Evolutionary conservation across 2,113 vertebrate genomes (phyloP), one percentile per base, ranked within the genome.

Genomic region (Ophthalmolycus amberensis): DNA sequence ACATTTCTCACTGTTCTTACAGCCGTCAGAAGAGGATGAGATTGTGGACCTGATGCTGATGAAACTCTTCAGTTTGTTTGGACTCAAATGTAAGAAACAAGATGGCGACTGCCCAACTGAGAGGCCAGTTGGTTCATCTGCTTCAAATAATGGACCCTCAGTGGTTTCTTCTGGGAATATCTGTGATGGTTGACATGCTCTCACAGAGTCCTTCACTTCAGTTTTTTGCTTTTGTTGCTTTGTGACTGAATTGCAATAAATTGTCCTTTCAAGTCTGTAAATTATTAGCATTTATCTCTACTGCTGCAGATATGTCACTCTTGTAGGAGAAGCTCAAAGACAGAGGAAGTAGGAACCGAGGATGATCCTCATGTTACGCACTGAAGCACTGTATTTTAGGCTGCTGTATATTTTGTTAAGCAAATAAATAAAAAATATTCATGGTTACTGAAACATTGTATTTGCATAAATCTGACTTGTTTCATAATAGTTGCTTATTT

Each of bases 1-100:
- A 38, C 2, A 54, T 64, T 42, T 20, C 9, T 79, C 60, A 50
- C 37, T 87, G n/a, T 90, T 94, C 32, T 73, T 73, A 5, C 84
- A 99, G 97, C 93, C 96, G n/a, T 97, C 96, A 0, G 97, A 99
- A 79, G 98, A 99, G 58, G 96, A 96, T 38, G 97, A 99, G 92
- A 97, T 98, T n/a, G 95, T 96, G 0, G 95, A 99, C 69, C 91
- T 99, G 84, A 96, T 99, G 95, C 78, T 98, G 64, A 95, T 93
- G 93, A 99, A 99, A 93, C 88, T 97, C 72, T 95, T 94, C 92
- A 96, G 95, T 85, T 94, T 97, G 83, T 93, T 99, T 7, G 97
- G 98, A 38, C 83, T 98, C 72, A 95, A 95, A 88, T 91, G 82
- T 79, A 97, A 96, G 93, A 96, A 94, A 71, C 90, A 94, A 54